phyloP scores from a whole-genome alignment of 1,140 invertebrate genomes.

The Cecropterus lyciades region DNA sequence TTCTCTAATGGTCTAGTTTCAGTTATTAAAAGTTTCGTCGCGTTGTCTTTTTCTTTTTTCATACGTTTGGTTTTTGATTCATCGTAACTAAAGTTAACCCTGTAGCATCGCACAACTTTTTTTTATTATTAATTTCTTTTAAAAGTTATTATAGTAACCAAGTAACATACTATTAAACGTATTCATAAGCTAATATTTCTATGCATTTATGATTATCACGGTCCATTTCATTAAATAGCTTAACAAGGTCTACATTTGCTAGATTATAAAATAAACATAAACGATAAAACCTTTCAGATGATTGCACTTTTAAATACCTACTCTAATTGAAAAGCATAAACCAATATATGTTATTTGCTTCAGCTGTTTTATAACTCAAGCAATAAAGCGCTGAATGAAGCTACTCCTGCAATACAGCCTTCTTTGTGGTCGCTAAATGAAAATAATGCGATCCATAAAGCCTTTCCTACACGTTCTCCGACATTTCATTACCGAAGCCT shows the following conservation, averaged over 20 bases:
- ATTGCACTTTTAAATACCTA: constrained; percentile 2
- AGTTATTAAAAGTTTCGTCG: no score
- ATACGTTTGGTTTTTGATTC: no score
- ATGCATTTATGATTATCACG: no score
- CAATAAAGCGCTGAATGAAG: constrained; percentile 24
- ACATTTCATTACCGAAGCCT: constrained; percentile 4
- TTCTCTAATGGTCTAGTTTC: no score
- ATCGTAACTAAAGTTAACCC: no score
- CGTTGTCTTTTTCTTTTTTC: no score
- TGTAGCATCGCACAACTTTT: no score
- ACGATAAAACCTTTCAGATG: background rate
- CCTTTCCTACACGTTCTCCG: background rate
- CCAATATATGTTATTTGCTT: constrained; percentile 21
- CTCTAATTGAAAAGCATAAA: constrained; percentile 28
- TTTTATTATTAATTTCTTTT: no score
- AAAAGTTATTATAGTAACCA: no score
- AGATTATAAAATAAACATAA: background rate
- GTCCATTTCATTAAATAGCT: background rate
- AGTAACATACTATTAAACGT: no score
- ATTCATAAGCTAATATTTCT: no score
- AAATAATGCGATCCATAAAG: constrained; percentile 14
- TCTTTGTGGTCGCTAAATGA: constrained; percentile 24
- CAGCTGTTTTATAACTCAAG: constrained; percentile 24
- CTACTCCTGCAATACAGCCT: constrained; percentile 7
- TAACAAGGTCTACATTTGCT: background rate